Evolutionary conservation across 2,797 vertebrate species (phyloP).

Genomic region (Sebastes minor): DNA sequence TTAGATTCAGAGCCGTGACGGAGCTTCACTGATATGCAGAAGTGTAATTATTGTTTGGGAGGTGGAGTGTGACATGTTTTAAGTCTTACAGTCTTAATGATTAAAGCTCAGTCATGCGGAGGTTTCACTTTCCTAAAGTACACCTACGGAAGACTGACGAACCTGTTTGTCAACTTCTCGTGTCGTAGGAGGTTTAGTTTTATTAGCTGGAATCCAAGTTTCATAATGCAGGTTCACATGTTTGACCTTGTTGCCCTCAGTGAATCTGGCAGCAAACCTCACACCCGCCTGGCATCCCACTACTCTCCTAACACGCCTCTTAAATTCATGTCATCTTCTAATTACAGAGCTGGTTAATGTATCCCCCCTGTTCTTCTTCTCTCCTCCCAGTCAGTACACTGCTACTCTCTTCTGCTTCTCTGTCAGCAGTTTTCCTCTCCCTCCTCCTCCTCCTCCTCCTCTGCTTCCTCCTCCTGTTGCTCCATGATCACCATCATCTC

Average conservation of each 20-base stretch:
- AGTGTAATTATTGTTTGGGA: not conserved
- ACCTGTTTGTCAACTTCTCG: slow-evolving; percentile 49
- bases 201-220: slow-evolving; percentile 12
- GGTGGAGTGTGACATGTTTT: not conserved
- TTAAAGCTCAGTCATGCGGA: not conserved
- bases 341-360: slow-evolving; percentile 61
- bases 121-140: slow-evolving; percentile 35
- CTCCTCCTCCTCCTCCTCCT: not conserved
- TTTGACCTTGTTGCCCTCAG: not conserved
- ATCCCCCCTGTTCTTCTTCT: slow-evolving; percentile 22
- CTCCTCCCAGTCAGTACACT: slow-evolving; percentile 2
- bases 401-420: slow-evolving; percentile 1
- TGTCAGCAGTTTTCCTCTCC: slow-evolving; percentile 33
- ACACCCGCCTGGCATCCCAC: slow-evolving; percentile 14
- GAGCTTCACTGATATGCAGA: not conserved
- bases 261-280: slow-evolving; percentile 26
- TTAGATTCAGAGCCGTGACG: not conserved
- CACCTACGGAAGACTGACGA: not conserved
- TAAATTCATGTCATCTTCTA: slow-evolving; percentile 66
- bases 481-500: slow-evolving; percentile 8
- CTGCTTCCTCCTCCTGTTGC: not conserved
- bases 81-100: not conserved
- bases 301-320: slow-evolving; percentile 19
- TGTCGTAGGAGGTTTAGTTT: slow-evolving; percentile 16
- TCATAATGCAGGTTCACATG: slow-evolving; percentile 3